Evolutionary conservation across 2,113 vertebrate genomes (phyloP).

Genomic region (Myocastor coypus): DNA sequence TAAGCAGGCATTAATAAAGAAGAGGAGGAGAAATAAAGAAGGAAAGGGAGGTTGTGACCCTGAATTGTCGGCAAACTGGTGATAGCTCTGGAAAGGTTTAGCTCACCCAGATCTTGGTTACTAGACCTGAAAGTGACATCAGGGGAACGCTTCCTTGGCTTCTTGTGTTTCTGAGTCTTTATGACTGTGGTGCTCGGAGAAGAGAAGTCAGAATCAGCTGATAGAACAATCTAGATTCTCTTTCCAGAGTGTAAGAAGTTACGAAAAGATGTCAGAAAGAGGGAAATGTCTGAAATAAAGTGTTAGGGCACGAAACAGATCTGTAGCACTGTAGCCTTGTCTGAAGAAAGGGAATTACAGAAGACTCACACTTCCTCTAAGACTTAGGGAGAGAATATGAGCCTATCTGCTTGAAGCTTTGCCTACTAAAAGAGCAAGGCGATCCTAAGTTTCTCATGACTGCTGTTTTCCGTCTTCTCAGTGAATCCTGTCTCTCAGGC

Average conservation of each 20-base stretch:
- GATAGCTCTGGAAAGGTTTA: background rate
- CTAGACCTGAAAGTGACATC: background rate
- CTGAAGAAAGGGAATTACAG: background rate
- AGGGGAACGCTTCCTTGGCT: background rate
- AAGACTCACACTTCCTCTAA: background rate
- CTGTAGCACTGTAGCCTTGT: background rate
- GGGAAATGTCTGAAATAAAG: background rate
- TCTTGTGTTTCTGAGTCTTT: background rate
- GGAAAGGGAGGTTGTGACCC: background rate
- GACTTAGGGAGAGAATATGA: background rate
- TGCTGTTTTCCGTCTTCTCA: background rate
- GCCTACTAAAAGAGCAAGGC: background rate
- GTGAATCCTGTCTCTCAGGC: background rate
- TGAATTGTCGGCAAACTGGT: background rate
- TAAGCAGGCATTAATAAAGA: background rate
- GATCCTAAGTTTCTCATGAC: background rate
- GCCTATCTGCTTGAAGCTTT: background rate
- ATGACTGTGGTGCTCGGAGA: background rate
- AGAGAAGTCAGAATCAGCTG: background rate
- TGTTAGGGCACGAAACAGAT: background rate
- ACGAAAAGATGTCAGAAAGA: conserved; percentile 27
- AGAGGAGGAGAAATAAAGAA: background rate
- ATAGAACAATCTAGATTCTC: background rate
- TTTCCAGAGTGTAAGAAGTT: conserved; percentile 26
- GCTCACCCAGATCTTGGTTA: background rate